A percentile compares a stretch with the other conserved stretches of the same genome.
phyloP scores from a whole-genome alignment of 1,140 invertebrate species.

The Ips typographus region DNA sequence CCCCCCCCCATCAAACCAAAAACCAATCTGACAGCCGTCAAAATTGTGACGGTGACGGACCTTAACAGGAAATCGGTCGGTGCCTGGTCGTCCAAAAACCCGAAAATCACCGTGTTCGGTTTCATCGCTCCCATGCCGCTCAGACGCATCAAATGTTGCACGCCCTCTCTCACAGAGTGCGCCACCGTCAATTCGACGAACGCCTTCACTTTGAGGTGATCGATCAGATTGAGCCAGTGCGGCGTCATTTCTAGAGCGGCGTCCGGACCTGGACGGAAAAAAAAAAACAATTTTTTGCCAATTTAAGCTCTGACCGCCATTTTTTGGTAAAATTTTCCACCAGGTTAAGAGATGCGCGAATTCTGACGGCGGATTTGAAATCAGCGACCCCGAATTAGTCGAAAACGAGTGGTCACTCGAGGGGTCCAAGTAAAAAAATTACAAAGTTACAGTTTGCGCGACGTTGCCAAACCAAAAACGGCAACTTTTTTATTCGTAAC shows the following conservation, averaged over 20 bases:
- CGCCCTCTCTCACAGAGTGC: slow-evolving; percentile 79
- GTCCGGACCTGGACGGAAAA: slow-evolving; percentile 57
- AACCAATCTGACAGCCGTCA: no score
- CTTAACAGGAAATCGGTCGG: slow-evolving; percentile 74
- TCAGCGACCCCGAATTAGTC: no score
- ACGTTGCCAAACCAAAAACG: no score
- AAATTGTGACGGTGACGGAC: slow-evolving; percentile 40
- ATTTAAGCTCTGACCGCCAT: no score
- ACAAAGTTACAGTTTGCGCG: no score
- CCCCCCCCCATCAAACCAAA: background rate
- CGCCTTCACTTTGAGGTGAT: slow-evolving; percentile 76
- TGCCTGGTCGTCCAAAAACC: slow-evolving; percentile 81
- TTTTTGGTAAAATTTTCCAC: no score
- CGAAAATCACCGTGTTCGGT: slow-evolving; percentile 91
- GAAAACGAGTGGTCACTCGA: no score
- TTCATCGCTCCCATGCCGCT: slow-evolving; percentile 98
- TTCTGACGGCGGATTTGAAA: no score
- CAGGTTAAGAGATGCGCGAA: no score
- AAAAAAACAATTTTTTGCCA: no score
- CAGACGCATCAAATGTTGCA: slow-evolving; percentile 89
- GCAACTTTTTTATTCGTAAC: no score
- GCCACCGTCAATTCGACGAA: slow-evolving; percentile 95
- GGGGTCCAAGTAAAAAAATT: no score
- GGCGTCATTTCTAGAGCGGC: slow-evolving; percentile 75
- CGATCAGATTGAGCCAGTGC: slow-evolving; percentile 74